Conservation (phyloP, 2,113 vertebrate genomes). For the Euleptes europaea region DNA sequence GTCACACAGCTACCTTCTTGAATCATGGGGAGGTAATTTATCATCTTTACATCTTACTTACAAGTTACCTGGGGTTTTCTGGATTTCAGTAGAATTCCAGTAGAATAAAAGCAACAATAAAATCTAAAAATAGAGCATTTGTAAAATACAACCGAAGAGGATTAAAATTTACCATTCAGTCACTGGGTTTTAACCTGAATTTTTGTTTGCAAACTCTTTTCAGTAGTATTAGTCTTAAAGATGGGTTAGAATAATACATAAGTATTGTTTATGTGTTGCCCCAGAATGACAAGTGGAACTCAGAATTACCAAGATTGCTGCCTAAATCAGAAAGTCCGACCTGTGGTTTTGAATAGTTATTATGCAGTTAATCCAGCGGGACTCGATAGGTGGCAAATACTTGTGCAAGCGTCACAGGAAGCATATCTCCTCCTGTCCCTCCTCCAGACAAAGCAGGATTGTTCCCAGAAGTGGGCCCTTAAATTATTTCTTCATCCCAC, state of each 20-base stretch:
- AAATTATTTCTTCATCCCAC: constrained; percentile 38
- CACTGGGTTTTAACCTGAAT: neutral
- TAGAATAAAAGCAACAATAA: neutral
- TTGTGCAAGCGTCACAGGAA: neutral
- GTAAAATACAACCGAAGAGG: neutral
- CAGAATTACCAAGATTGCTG: neutral
- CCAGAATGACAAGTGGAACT: neutral
- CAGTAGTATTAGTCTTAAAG: neutral
- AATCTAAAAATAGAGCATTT: neutral
- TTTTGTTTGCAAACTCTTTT: neutral
- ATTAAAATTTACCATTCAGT: neutral
- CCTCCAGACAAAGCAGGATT: neutral
- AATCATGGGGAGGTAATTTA: too few species aligned
- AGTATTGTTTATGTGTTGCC: neutral
- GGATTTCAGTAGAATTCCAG: too few species aligned
- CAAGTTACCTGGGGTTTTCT: too few species aligned
- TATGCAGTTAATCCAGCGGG: rapidly evolving
- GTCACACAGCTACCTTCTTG: too few species aligned
- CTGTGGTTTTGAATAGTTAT: neutral
- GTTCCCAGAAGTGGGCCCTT: neutral
- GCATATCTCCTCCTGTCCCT: rapidly evolving
- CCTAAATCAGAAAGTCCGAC: neutral
- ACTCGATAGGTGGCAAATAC: rapidly evolving
- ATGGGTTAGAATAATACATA: neutral
- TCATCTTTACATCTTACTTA: too few species aligned